Base-by-base conservation (phyloP, 2,888 invertebrate species). In the Catotricha subobsoleta region DNA sequence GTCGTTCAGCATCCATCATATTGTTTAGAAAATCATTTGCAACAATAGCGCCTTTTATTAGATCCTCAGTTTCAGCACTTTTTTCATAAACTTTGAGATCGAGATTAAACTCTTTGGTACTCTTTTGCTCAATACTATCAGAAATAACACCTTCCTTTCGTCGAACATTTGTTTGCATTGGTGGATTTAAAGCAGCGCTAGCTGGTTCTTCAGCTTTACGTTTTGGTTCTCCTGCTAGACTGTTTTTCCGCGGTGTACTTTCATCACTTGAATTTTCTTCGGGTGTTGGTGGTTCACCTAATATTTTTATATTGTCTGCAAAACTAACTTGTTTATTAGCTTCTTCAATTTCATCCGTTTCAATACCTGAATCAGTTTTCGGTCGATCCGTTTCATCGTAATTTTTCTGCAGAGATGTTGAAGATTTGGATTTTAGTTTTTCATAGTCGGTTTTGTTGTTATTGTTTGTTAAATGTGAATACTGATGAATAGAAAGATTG, bases 11-110 rank as follows among this genome's bases (percentile, higher is more conserved):
- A 50, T 84, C 82, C 66, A 65, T 76, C 58, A 68, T 71, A 54
- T 84, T 83, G 52, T 75, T 80, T 42, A 86, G 67, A 58, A 87
- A 87, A 54, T 86, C 83, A 56, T 87, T 87, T 40, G 74, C 76
- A 62, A 76, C 68, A 39, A 87, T 72, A 28, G 86, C 84, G 46
- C 67, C 68, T 54, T 70, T 72, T 47, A 80, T 77, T 47, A 75
- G 65, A 50, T 72, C 67, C 48, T 70, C 67, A 27, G 75, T 70
- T 50, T 54, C 55, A 50, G 66, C 62, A 56, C 72, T 71, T 52
- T 73, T 73, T 44, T 64, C 62, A 52, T 60, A 70, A 4, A 34
- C 34, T 16, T 25, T 25, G 57, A 67, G 67, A 39, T 68, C 65
- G 51, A 71, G 70, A 20, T 62, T 58, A 31, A 67, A 55, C 54